phyloP scores from a whole-genome alignment of 2,113 vertebrate species.

The Mungos mungo region DNA sequence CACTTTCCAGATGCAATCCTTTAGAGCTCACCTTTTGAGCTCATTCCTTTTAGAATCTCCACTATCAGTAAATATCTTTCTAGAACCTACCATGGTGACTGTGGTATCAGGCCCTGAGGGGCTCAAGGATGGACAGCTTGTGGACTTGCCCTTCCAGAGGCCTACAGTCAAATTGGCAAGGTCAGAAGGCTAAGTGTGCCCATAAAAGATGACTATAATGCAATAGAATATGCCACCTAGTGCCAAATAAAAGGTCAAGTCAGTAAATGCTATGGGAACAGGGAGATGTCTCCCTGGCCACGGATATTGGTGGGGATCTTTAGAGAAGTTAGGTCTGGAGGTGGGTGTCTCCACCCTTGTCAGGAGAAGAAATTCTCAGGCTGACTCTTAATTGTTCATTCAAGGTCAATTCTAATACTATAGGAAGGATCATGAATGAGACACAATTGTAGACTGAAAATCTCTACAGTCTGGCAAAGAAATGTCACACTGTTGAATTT shows the following conservation, averaged over 20 bases:
- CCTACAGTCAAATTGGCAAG: neutral
- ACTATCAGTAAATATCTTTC: neutral
- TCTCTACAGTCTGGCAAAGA: neutral
- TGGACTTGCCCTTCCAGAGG: neutral
- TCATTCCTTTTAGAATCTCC: neutral
- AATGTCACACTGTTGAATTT: neutral
- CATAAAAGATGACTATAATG: neutral
- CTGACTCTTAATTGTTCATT: neutral
- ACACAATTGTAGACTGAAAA: neutral
- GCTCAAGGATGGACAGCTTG: neutral
- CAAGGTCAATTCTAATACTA: neutral
- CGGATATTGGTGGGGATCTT: neutral
- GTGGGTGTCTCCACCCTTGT: neutral
- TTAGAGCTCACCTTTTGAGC: neutral
- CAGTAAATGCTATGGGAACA: neutral
- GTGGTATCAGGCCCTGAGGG: neutral
- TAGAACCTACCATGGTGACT: neutral
- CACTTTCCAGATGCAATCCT: neutral
- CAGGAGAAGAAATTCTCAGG: too few relatives aligned
- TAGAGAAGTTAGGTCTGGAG: neutral
- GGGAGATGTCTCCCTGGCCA: neutral
- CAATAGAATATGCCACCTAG: fast-evolving
- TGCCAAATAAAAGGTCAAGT: neutral
- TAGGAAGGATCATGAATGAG: neutral
- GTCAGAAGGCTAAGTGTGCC: fast-evolving